Conservation (phyloP, 2,888 invertebrate genomes). For the Epirrhoe tristata region DNA sequence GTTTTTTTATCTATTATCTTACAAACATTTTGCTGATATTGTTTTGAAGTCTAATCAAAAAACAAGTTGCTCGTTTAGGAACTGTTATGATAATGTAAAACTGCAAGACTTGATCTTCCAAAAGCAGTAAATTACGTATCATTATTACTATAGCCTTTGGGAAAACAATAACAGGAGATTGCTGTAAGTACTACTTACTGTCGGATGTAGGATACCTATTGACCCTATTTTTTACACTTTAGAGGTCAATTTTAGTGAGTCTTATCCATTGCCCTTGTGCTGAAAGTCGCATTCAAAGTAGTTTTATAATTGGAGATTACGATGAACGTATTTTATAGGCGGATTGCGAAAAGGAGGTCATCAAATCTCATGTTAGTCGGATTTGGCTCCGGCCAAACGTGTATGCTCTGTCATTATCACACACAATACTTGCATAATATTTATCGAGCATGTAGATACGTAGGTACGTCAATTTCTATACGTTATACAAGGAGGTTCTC, state of each 20-base stretch:
- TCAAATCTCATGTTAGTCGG: conserved; percentile 23
- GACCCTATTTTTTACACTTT: conserved; percentile 42
- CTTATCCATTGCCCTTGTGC: conserved; percentile 43
- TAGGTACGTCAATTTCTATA: conserved; percentile 45
- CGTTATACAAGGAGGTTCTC: conserved; percentile 65
- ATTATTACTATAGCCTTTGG: conserved; percentile 34
- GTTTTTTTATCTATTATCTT: conserved; percentile 42
- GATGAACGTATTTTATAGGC: conserved; percentile 27
- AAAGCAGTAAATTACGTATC: conserved; percentile 14
- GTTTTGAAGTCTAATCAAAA: conserved; percentile 8
- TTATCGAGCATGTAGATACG: conserved; percentile 41
- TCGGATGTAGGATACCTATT: conserved; percentile 36
- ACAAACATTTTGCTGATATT: conserved; percentile 9
- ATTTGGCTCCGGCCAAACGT: conserved; percentile 5
- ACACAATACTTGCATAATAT: conserved; percentile 47
- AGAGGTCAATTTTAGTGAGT: conserved; percentile 42
- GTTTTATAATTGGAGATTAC: conserved; percentile 35
- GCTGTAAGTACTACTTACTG: conserved; percentile 13
- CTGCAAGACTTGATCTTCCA: background rate
- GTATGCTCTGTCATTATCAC: background rate
- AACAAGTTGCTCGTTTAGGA: conserved; percentile 1
- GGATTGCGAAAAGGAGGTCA: conserved; percentile 34
- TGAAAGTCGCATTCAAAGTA: conserved; percentile 38
- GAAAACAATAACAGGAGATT: conserved; percentile 32
- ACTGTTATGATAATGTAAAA: conserved; percentile 5